phyloP scores from a whole-genome alignment of 2,888 invertebrate genomes.

The Drosophila suboccidentalis region DNA sequence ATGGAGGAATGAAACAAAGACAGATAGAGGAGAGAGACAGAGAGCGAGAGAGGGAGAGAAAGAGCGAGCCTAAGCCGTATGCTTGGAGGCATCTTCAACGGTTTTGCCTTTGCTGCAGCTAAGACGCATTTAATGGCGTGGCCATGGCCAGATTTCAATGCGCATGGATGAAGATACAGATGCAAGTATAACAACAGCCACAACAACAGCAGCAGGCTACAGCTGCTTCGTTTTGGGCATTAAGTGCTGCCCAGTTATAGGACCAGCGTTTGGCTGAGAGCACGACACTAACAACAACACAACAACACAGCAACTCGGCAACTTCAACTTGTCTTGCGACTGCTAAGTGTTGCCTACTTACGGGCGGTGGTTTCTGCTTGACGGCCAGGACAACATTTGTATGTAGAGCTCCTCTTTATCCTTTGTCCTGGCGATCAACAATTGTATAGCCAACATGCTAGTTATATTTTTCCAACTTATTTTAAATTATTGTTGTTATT shows the following conservation, averaged over 20 bases:
- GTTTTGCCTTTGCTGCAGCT: constrained; percentile 42
- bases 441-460: constrained; percentile 2
- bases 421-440: constrained; percentile 3
- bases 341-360: constrained; percentile 37
- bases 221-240: constrained; percentile 14
- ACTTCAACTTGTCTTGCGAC: constrained; percentile 8
- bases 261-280: constrained; percentile 7
- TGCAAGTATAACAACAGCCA: background rate
- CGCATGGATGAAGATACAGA: constrained; percentile 22
- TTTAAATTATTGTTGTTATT: no score
- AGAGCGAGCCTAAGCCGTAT: constrained; percentile 18
- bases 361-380: background rate
- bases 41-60: background rate
- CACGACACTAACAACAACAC: constrained; percentile 1
- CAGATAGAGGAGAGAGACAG: background rate
- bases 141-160: constrained; percentile 51
- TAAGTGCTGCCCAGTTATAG: constrained; percentile 35
- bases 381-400: background rate
- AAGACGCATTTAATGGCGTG: constrained; percentile 51
- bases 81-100: constrained; percentile 47
- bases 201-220: background rate
- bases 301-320: constrained; percentile 4
- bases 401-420: background rate
- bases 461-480: background rate
- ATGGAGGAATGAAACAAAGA: no score